Conservation (phyloP, 2,113 vertebrate genomes). For the Nettapus auritus region DNA sequence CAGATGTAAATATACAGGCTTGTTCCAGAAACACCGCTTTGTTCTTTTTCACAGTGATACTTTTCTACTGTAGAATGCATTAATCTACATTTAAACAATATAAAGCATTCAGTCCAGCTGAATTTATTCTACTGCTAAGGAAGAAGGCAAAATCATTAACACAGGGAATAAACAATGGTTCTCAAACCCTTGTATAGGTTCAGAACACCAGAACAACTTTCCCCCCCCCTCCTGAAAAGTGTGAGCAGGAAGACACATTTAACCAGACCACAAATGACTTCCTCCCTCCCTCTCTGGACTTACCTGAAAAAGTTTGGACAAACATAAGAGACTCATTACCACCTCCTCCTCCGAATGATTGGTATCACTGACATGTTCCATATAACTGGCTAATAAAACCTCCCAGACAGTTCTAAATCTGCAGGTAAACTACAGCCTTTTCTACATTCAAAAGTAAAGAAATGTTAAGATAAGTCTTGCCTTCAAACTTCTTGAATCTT, state of each 20-base stretch:
- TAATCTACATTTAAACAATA: background rate
- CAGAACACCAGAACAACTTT: background rate
- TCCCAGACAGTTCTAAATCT: background rate
- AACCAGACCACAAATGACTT: background rate
- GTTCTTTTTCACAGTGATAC: background rate
- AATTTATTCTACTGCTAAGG: background rate
- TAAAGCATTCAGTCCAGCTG: background rate
- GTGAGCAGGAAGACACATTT: background rate
- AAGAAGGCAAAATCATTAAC: background rate
- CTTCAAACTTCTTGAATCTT: background rate
- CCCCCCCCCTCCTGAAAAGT: background rate
- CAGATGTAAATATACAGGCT: background rate
- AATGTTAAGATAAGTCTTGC: background rate
- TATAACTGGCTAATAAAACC: background rate
- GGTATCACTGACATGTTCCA: background rate
- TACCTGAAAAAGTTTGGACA: background rate
- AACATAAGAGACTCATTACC: background rate
- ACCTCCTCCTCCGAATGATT: background rate
- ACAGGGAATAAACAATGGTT: background rate
- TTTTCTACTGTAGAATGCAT: background rate
- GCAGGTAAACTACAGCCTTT: background rate
- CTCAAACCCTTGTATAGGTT: background rate
- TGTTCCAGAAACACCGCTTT: background rate
- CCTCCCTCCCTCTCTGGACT: background rate
- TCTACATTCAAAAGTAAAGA: background rate